Base-by-base conservation (phyloP, 2,797 vertebrate species). In the Oryzias sinensis region DNA sequence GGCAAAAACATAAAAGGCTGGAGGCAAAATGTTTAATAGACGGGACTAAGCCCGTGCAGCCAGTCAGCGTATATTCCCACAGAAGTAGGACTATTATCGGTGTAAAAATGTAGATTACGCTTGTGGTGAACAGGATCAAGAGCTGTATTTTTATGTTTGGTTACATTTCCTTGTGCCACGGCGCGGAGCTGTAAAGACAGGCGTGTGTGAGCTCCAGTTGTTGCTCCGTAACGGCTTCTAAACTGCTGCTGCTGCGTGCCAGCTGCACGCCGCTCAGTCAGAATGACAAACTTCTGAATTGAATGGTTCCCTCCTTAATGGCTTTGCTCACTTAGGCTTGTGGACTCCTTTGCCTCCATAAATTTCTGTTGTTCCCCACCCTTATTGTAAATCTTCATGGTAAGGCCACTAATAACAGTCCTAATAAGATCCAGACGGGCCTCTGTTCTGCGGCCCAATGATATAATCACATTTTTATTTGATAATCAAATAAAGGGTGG, bases 391-490 rank as follows among this genome's bases (percentile, higher is more conserved):
- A 84, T 87, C 86, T 79, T 79, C 72, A 72, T 76, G 77, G 83
- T 67, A 78, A 81, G 79, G 84, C 83, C 87, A 81, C 85, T 87
- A 88, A 88, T 84, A 79, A 85, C 73, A 60, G 53, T 62, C 65
- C 73, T 87, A 89, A 90, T 85, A 80, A 65, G 84, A 87, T 88
- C 86, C 88, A 89, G 87, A 82, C 80, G 69, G 74, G 76, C 69
- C 84, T 87, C 82, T 82, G 80, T 85, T 83, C 80, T 87, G 82
- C 43, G 85, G 83, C 80, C 76, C 79, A 79, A 72, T 85, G 78
- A 87, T 85, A 84, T 87, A 90, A 88, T 89, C 77, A 80, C 80
- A 84, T 84, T 88, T 89, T 89, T 83, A 91, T 90, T 87, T 87
- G 86, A 88, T 89, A 90, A 91, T 90, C 82, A 81, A 86, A 87